Conservation (phyloP, 2,797 vertebrate species). For the Gastrophryne carolinensis region DNA sequence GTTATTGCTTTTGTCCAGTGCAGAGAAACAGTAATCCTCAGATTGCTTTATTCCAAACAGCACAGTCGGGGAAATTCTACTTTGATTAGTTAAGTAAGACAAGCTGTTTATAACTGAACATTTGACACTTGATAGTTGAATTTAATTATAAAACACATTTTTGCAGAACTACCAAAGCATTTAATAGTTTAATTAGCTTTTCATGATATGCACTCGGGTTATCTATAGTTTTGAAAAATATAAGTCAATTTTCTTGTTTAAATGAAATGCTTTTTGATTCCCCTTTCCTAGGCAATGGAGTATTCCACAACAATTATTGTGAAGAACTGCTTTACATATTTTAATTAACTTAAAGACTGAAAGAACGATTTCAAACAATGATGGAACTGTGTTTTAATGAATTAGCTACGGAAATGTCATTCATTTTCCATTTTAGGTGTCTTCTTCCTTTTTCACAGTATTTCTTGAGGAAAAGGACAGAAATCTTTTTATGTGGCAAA, state of each 20-base stretch:
- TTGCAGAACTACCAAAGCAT: neutral
- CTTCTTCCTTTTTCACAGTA: neutral
- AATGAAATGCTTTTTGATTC: neutral
- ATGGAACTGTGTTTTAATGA: constrained; percentile 28
- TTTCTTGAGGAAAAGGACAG: constrained; percentile 13
- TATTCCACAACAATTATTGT: constrained; percentile 16
- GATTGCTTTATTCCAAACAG: no score
- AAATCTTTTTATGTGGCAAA: constrained; percentile 33
- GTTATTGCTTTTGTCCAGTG: no score
- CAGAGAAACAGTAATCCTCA: no score
- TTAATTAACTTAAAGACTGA: constrained; percentile 39
- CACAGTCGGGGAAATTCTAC: no score
- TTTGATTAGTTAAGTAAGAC: constrained; percentile 10
- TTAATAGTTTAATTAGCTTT: constrained; percentile 31
- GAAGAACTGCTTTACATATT: constrained; percentile 43
- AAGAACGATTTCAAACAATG: constrained; percentile 39
- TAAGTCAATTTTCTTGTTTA: neutral
- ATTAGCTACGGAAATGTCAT: constrained; percentile 24
- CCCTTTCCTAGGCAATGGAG: neutral
- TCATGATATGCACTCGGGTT: neutral
- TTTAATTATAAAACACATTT: constrained; percentile 25
- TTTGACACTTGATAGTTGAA: neutral
- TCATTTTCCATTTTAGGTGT: constrained; percentile 12
- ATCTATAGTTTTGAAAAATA: constrained; percentile 7
- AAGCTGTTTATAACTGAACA: neutral